Evolutionary conservation across 2,888 invertebrate genomes (phyloP).

Genomic region (Pelosia muscerda): DNA sequence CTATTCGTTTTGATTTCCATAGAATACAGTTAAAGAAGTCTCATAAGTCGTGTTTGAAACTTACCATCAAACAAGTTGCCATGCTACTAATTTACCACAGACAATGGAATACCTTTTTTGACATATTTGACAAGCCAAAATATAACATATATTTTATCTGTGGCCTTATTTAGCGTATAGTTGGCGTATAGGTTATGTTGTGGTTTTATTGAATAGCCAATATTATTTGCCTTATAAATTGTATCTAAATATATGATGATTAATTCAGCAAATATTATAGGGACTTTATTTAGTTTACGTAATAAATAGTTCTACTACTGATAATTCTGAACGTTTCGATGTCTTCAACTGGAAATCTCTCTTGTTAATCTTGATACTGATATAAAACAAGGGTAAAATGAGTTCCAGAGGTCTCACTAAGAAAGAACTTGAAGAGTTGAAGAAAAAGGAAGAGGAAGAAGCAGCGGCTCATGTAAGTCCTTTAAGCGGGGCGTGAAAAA

Average conservation of each 20-base stretch:
- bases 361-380: neutral
- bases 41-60: too few relatives aligned
- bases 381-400: constrained; percentile 77
- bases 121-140: neutral
- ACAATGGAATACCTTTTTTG: too few relatives aligned
- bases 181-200: constrained; percentile 16
- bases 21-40: too few relatives aligned
- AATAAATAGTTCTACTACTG: neutral
- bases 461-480: constrained; percentile 95
- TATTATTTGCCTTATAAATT: neutral
- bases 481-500: too few relatives aligned
- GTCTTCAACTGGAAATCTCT: constrained; percentile 11
- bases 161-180: neutral
- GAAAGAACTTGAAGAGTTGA: constrained; percentile 93
- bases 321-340: neutral
- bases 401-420: constrained; percentile 91
- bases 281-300: neutral
- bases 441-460: constrained; percentile 95
- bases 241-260: neutral
- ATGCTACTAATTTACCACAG: too few relatives aligned
- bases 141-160: neutral
- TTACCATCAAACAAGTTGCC: too few relatives aligned
- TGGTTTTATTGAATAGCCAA: neutral
- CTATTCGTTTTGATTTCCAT: too few relatives aligned
- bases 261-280: neutral